Base-by-base conservation (phyloP, 1,140 invertebrate species). In the Matsumurasca onukii region DNA sequence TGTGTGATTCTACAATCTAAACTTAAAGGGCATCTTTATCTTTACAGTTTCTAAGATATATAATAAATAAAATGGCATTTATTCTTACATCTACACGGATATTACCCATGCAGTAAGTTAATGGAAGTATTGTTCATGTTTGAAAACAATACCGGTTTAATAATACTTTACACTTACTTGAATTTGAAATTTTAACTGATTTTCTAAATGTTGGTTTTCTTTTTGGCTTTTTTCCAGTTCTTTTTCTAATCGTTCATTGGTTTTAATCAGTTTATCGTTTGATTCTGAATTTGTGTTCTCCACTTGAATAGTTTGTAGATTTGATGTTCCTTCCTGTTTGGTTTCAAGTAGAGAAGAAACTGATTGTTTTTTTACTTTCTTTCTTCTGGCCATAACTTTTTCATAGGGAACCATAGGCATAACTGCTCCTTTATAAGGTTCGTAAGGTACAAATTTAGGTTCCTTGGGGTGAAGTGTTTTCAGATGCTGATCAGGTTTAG, bases 361-460 rank as follows among this genome's bases (percentile, higher is more conserved):
- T 12, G 64, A 51, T 30, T 24, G 5, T 59, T 59, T 66, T 22
- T 49, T 51, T 45, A 55, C 17, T 69, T 66, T 76, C 62, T 59
- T 67, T 78, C 51, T 80, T 80, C 52, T n/a, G n/a, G n/a, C 68
- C 49, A 68, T 74, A 39, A 66, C 69, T 45, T 82, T 82, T 67
- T 82, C 74, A 31, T 76, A 73, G 5, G 86, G 83, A 52, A 89
- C 82, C 68, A 94, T 89, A 52, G 90, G 90, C 77, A 89, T 91
- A 0, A 93, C 89, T 70, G 92, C 92, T 66, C 87, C 91, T 76
- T 92, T 91, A 74, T 94, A 95, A 0, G 93, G 93, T 75, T 95
- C 93, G 74, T 91, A 94, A 0, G 93, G 93, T 24, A 95, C 85
- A 80, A 95, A 95, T 77, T 91, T 93, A 1, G 91, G 89, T 74